Conservation (phyloP, 2,888 invertebrate species). For the Dolichomitus sp. region DNA sequence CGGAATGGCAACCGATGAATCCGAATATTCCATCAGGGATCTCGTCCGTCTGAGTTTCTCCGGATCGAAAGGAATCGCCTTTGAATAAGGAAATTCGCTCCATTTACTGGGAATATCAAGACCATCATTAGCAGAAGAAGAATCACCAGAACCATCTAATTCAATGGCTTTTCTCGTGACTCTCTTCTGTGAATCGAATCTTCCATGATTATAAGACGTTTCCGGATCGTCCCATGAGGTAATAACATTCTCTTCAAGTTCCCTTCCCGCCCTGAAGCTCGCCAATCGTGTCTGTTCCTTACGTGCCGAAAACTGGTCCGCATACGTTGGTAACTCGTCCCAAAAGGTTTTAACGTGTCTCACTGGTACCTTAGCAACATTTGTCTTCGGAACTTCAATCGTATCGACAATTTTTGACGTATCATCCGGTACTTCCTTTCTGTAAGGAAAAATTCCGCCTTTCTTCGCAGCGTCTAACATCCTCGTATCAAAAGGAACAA, state of each 20-base stretch:
- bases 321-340: not conserved
- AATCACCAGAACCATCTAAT: not conserved
- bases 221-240: not conserved
- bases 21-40: not conserved
- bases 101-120: slow-evolving; percentile 37
- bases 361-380: slow-evolving; percentile 15
- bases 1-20: not conserved
- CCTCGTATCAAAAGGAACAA: slow-evolving; percentile 41
- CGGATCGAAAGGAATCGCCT: slow-evolving; percentile 63
- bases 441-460: slow-evolving; percentile 43
- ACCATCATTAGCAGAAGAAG: not conserved
- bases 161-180: not conserved
- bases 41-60: slow-evolving; percentile 49
- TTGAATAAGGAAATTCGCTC: slow-evolving; percentile 60
- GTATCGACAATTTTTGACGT: slow-evolving; percentile 32
- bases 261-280: not conserved
- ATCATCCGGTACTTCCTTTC: slow-evolving; percentile 27
- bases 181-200: not conserved
- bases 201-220: not conserved
- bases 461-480: slow-evolving; percentile 47
- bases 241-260: slow-evolving; percentile 1
- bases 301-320: not conserved
- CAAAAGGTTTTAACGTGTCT: slow-evolving; percentile 7
- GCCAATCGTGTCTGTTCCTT: not conserved
- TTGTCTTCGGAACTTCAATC: not conserved